Percentiles rank a stretch among this genome's conserved stretches.
These are phyloP conservation scores for Cantharis lateralis DNA, from an alignment of 2,888 invertebrate genomes.

Conservation along the genomic window DNA sequence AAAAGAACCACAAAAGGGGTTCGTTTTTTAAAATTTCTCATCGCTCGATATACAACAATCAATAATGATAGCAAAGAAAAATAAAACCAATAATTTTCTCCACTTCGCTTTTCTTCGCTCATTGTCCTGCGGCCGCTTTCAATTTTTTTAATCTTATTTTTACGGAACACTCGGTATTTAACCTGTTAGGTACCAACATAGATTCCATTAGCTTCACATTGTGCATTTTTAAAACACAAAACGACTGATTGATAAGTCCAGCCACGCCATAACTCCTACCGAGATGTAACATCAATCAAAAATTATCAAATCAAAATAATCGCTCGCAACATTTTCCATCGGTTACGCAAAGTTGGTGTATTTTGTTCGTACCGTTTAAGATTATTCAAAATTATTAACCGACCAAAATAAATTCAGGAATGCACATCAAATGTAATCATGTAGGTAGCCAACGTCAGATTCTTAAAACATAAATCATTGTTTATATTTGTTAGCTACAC, in stretches of 20 bases:
- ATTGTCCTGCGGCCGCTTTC: background rate
- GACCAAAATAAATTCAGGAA: slow-evolving; percentile 10
- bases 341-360: background rate
- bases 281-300: slow-evolving; percentile 34
- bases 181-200: background rate
- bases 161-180: background rate
- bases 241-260: slow-evolving; percentile 36
- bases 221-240: slow-evolving; percentile 6
- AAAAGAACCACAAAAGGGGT: background rate
- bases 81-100: background rate
- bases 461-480: slow-evolving; percentile 29
- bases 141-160: background rate
- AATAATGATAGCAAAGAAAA: background rate
- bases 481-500: slow-evolving; percentile 24
- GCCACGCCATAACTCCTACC: slow-evolving; percentile 22
- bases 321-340: slow-evolving; percentile 4
- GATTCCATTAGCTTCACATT: background rate
- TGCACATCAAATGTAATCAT: slow-evolving; percentile 13
- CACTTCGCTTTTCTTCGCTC: background rate
- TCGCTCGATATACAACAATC: background rate
- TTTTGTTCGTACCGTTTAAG: background rate
- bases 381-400: slow-evolving; percentile 1
- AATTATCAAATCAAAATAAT: slow-evolving; percentile 31
- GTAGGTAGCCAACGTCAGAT: slow-evolving; percentile 22
- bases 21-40: background rate